A percentile compares a stretch with the other conserved stretches of the same genome.
These are phyloP conservation scores for Tenthredo distinguenda DNA, from an alignment of 2,888 invertebrate species.

Conservation along the genomic window DNA sequence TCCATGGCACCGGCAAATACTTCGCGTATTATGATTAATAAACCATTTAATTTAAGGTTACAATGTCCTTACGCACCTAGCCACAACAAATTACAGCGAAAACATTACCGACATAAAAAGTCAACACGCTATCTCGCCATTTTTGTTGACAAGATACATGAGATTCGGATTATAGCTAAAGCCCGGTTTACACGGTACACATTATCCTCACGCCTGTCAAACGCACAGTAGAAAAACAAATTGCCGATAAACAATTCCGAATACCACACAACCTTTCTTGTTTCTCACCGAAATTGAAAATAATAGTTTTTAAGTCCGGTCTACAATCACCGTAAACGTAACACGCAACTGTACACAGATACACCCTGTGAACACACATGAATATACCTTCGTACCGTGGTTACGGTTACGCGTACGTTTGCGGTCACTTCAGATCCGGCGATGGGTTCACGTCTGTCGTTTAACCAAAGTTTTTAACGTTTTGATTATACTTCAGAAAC, in stretches of 20 bases:
- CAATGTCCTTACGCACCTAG: background rate
- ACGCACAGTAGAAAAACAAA: background rate
- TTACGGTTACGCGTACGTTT: background rate
- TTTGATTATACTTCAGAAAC: background rate
- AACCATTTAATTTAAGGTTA: conserved; percentile 28
- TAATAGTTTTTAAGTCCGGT: background rate
- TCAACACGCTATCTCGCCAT: conserved; percentile 62
- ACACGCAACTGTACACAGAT: background rate
- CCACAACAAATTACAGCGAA: conserved; percentile 54
- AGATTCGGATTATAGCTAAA: conserved; percentile 7
- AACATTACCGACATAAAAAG: conserved; percentile 57
- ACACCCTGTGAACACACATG: background rate
- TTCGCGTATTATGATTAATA: background rate
- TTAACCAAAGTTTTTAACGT: background rate
- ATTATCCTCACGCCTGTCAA: conserved; percentile 1
- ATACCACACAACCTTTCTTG: background rate
- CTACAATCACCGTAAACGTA: background rate
- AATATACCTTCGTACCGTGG: background rate
- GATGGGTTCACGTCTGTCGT: background rate
- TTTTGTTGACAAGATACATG: conserved; percentile 53
- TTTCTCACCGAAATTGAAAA: background rate
- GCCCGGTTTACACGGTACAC: background rate
- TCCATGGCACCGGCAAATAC: conserved; percentile 58
- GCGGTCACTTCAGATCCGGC: background rate
- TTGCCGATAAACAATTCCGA: background rate